Evolutionary conservation across 1,140 invertebrate genomes (phyloP).

Genomic region (Drosophila yakuba): DNA sequence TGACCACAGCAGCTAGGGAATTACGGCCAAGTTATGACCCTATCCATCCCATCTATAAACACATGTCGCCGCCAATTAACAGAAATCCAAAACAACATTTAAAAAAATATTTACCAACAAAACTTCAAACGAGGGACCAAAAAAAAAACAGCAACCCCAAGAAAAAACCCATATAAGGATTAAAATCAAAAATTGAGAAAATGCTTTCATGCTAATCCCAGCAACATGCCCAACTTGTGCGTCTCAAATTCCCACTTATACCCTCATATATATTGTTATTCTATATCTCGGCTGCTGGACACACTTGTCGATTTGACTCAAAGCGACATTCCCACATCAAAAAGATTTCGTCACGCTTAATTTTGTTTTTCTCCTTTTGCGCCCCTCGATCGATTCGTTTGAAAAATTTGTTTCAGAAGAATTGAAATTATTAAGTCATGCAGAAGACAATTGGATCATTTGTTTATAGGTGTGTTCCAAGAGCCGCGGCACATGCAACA

Average conservation of each 20-base stretch:
- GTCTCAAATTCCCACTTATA: slow-evolving; percentile 64
- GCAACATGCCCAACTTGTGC: slow-evolving; percentile 70
- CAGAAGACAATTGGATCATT: slow-evolving; percentile 83
- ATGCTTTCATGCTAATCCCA: slow-evolving; percentile 81
- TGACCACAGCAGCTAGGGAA: slow-evolving; percentile 39
- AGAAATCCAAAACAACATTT: slow-evolving; percentile 72
- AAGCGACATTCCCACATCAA: slow-evolving; percentile 82
- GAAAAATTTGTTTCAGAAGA: slow-evolving; percentile 73
- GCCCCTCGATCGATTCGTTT: slow-evolving; percentile 12
- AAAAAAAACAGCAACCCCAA: neutral
- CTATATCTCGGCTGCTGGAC: slow-evolving; percentile 64
- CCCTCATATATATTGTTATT: slow-evolving; percentile 26
- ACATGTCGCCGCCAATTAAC: slow-evolving; percentile 82
- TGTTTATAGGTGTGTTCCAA: slow-evolving; percentile 75
- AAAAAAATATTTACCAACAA: slow-evolving; percentile 69
- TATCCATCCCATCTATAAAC: slow-evolving; percentile 64
- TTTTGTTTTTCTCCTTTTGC: slow-evolving; percentile 38
- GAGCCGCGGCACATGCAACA: slow-evolving; percentile 64
- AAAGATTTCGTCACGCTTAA: slow-evolving; percentile 79
- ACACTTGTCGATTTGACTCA: slow-evolving; percentile 78
- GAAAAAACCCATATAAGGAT: slow-evolving; percentile 61
- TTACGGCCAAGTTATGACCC: slow-evolving; percentile 26
- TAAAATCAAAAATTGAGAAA: slow-evolving; percentile 76
- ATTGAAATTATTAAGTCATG: slow-evolving; percentile 76
- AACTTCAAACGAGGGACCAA: slow-evolving; percentile 29